Evolutionary conservation across 2,113 vertebrate genomes (phyloP), one percentile per base, ranked within the genome.

Genomic region (Amazona vittata): DNA sequence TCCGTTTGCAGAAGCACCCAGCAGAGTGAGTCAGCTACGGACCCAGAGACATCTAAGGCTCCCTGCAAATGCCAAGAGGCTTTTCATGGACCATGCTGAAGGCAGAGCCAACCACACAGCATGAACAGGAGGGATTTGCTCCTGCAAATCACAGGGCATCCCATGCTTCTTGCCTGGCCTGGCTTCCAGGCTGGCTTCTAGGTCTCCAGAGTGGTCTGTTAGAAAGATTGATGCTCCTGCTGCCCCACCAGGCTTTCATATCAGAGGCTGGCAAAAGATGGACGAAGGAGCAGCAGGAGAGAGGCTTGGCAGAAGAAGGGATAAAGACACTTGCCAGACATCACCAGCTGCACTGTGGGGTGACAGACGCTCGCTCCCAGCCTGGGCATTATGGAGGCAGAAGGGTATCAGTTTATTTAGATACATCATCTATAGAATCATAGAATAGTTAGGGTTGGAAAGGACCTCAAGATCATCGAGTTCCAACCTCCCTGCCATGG

Each of bases 201-300:
- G 53, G 9, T 25, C 49, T 62, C 63, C 63, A 11, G 59, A 13
- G 35, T 3, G 18, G n/a, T 44, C 47, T 64, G 33, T 6, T 22
- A 13, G 24, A 29, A 26, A 19, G 25, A 46, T 20, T 39, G 69
- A 5, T 14, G 37, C 12, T 37, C 17, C 47, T 19, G 28, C 0
- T 75, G 3, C 33, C 6, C 10, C 2, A 22, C 0, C 0, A n/a
- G 59, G 53, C 5, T 90, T 57, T 35, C 60, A 31, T 0, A 1
- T 12, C 20, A 53, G 21, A 37, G 15, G 11, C 47, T 29, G 60
- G n/a, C 75, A 24, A 35, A 55, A 89, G 33, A 33, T 0, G 9
- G 65, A 75, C 16, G 28, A 74, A 37, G 0, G 0, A 90, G 65
- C 67, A 50, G 62, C 21, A 44, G 50, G 33, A 52, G 22, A 35